Conservation (phyloP, 1,140 invertebrate species). For the Drepana arcuata region DNA sequence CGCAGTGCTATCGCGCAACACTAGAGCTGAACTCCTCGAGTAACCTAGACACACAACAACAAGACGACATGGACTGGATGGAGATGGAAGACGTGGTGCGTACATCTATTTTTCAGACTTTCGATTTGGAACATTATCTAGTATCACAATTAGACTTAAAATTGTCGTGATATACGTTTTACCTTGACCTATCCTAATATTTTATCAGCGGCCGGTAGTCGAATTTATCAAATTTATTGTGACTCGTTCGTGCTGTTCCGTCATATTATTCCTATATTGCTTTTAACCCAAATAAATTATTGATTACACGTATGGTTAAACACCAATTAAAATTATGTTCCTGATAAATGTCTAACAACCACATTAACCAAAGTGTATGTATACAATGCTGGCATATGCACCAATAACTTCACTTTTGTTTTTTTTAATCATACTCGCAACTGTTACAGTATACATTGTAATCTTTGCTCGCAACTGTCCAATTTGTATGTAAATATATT, state of each 20-base stretch:
- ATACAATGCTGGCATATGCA: not conserved
- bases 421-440: too few relatives aligned
- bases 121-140: not conserved
- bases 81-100: slow-evolving; percentile 63
- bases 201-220: slow-evolving; percentile 31
- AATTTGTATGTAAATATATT: too few relatives aligned
- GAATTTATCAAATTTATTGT: too few relatives aligned
- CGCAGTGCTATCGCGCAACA: slow-evolving; percentile 47
- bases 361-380: not conserved
- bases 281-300: not conserved
- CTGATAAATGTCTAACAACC: not conserved
- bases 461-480: too few relatives aligned
- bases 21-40: slow-evolving; percentile 35
- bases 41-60: slow-evolving; percentile 30
- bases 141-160: slow-evolving; percentile 17
- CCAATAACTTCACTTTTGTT: not conserved
- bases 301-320: not conserved
- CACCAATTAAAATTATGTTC: not conserved
- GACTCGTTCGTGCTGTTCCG: too few relatives aligned
- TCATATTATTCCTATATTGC: slow-evolving; percentile 9
- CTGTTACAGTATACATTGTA: too few relatives aligned
- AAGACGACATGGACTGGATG: slow-evolving; percentile 62
- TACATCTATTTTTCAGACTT: slow-evolving; percentile 18
- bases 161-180: slow-evolving; percentile 17
- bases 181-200: slow-evolving; percentile 65